Base-by-base conservation (phyloP, 2,888 invertebrate genomes). In the Yponomeuta cagnagella region DNA sequence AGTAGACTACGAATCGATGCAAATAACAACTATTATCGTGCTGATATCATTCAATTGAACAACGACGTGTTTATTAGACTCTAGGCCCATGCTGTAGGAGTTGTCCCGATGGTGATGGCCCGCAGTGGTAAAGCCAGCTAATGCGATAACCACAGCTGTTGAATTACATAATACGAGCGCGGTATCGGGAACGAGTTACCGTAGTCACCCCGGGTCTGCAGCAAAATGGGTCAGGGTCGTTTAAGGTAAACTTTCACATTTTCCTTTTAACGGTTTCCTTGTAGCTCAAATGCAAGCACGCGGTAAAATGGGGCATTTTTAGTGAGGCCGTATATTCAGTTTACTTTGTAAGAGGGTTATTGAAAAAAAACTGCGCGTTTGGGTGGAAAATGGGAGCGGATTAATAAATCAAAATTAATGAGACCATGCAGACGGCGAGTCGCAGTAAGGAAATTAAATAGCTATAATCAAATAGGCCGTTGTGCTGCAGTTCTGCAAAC, bases 161-260 rank as follows among this genome's bases (percentile, higher is more conserved):
- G 52, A 58, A 3, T 58, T 58, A 58, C 52, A 58, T 15, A 58
- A 58, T 58, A 15, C 52, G 52, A 58, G 52, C 52, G 52, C 52
- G 52, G 52, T 58, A 58, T 58, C 52, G 52, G 82, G 79, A 79
- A 82, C 77, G 76, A 79, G 77, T 80, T 33, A 37, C 37, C 33
- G 68, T 48, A 68, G 80, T 82, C 82, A 80, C 80, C 80, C 79
- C 77, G 75, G 77, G 77, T 77, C 72, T 76, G 73, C 72, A 76
- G 74, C 72, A 75, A 89, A 84, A 82, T 87, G 77, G 89, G 88
- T 88, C 90, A 90, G 75, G 89, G 88, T 82, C 84, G 77, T 70
- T 77, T 80, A 81, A 81, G 79, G 79, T 80, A 79, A 78, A 79
- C 75, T 77, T 79, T 78, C 76, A 74, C 76, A 76, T 75, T 75